Conservation (phyloP, 2,888 invertebrate genomes). For the Dusona sp. region DNA sequence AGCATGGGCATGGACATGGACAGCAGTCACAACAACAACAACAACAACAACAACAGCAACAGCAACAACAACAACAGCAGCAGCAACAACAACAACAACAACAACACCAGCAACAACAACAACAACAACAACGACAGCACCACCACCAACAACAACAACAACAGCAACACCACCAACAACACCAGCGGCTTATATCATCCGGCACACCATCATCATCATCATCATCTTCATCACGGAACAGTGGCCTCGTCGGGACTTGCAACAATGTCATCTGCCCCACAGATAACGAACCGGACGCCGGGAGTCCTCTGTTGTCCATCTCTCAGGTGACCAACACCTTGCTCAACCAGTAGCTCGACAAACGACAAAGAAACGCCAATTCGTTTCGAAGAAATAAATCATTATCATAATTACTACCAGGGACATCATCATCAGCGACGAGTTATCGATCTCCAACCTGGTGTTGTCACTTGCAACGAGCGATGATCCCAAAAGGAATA, state of each 20-base stretch:
- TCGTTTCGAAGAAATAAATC: slow-evolving; percentile 67
- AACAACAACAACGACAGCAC: slow-evolving; percentile 73
- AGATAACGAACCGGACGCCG: slow-evolving; percentile 86
- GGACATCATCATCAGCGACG: slow-evolving; percentile 52
- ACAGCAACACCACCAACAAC: slow-evolving; percentile 82
- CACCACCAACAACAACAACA: slow-evolving; percentile 79
- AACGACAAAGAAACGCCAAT: slow-evolving; percentile 74
- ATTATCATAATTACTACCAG: slow-evolving; percentile 54
- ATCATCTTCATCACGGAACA: slow-evolving; percentile 77
- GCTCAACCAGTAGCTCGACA: slow-evolving; percentile 87
- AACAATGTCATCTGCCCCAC: slow-evolving; percentile 84
- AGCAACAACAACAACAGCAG: slow-evolving; percentile 79
- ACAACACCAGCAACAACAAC: slow-evolving; percentile 75
- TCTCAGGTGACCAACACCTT: slow-evolving; percentile 92
- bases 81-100: slow-evolving; percentile 76
- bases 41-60: slow-evolving; percentile 77
- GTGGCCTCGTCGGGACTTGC: slow-evolving; percentile 78
- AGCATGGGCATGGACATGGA: slow-evolving; percentile 74
- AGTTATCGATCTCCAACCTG: slow-evolving; percentile 56
- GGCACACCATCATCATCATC: slow-evolving; percentile 78
- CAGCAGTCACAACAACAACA: slow-evolving; percentile 73
- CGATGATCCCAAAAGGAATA: slow-evolving; percentile 52
- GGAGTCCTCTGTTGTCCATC: slow-evolving; percentile 91
- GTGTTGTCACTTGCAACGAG: slow-evolving; percentile 65
- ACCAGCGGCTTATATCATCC: slow-evolving; percentile 84